Evolutionary conservation across 2,888 invertebrate genomes (phyloP).

Genomic region (Glaucopsyche alexis): DNA sequence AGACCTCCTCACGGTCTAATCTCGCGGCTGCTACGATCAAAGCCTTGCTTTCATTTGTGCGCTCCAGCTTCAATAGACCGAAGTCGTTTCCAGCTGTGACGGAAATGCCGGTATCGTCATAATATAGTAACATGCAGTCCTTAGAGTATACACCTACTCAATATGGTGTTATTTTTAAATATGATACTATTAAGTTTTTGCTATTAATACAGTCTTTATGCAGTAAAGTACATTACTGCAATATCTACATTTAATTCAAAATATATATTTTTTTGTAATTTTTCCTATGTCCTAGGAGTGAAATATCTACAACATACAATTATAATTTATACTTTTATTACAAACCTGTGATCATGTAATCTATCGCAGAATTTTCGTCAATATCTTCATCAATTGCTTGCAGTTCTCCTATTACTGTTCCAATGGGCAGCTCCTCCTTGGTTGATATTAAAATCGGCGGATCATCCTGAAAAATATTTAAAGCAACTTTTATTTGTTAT

Average conservation of each 20-base stretch:
- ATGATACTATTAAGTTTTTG: no score
- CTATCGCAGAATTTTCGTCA: constrained; percentile 86
- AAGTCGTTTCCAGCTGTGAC: constrained; percentile 84
- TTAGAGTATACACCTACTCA: no score
- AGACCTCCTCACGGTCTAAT: constrained; percentile 83
- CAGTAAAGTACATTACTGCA: not conserved
- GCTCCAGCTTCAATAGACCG: constrained; percentile 80
- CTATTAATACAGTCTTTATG: no score
- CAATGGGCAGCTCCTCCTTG: constrained; percentile 84
- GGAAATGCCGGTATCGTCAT: constrained; percentile 31
- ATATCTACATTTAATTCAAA: no score
- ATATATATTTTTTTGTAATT: no score
- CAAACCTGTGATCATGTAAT: constrained; percentile 84
- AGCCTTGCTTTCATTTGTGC: constrained; percentile 83
- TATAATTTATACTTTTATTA: no score
- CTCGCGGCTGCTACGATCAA: constrained; percentile 80
- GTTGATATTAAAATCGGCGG: constrained; percentile 82
- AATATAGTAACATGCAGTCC: no score
- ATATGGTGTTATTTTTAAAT: no score
- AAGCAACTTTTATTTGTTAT: not conserved
- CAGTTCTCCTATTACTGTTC: constrained; percentile 83
- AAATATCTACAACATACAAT: no score
- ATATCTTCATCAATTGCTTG: constrained; percentile 87
- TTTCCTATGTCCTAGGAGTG: no score
- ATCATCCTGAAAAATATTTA: constrained; percentile 73